Base-by-base conservation (phyloP, 1,140 invertebrate genomes). In the Paraescarpia echinospica region DNA sequence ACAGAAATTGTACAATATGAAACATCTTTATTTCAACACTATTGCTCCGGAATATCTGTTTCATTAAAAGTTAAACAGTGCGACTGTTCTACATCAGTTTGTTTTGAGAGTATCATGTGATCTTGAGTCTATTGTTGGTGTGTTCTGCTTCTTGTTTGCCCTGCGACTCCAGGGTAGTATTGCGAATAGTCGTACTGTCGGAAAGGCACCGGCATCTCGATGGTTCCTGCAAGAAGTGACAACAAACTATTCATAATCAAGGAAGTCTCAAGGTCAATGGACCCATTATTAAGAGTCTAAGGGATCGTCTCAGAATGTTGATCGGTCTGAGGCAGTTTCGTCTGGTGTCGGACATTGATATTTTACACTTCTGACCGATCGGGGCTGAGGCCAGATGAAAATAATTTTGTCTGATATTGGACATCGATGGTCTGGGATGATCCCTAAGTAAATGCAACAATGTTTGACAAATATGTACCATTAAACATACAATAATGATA, bases 141-240 rank as follows among this genome's bases (percentile, higher is more conserved):
- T 77, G 59, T 77, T 18, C 22, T 31, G 59, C 59, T 77, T 77
- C 22, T 77, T 12, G 59, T 77, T 31, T 77, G 59, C 22, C 22
- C 59, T 18, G 4, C n/a, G 33, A 93, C 92, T 34, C 94, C 34
- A 27, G 94, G 93, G 94, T 95, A 96, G 96, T 98, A 98, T 91
- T 98, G 97, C 91, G 96, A 97, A 95, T 98, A 98, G 96, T 98
- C 96, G 94, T 98, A 99, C 94, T 97, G 95, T 94, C 98, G 96
- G 94, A 98, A 97, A 1, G 98, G 98, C 31, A 98, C 97, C 95
- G 98, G 98, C 96, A 97, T 98, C 18, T 97, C 94, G 33, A 96
- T 89, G 27, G 92, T 92, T 91, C 95, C 95, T 95, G 93, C 35
- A 94, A 94, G 35, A 91, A 91, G 89, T 34, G 90, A 89, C 91